These are phyloP conservation scores for Ethmia dodecea DNA, from an alignment of 2,888 invertebrate species.

Conservation along the genomic window DNA sequence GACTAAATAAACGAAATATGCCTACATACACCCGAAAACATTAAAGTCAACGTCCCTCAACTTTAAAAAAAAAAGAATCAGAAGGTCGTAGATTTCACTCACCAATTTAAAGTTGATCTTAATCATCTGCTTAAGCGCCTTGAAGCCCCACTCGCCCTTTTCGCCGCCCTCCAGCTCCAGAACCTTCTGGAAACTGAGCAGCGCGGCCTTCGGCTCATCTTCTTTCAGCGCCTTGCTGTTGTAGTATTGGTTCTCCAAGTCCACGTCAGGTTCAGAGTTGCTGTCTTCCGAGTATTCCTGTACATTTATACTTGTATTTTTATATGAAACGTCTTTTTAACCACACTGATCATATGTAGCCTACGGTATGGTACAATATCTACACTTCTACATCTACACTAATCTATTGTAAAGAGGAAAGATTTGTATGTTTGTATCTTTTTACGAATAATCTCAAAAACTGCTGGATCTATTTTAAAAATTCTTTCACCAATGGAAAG, in stretches of 20 bases:
- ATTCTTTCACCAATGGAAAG: too few relatives aligned
- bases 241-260: conserved; percentile 99
- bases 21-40: too few relatives aligned
- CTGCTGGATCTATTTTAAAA: too few relatives aligned
- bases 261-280: conserved; percentile 99
- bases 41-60: not conserved
- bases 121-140: conserved; percentile 99
- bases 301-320: too few relatives aligned
- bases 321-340: too few relatives aligned
- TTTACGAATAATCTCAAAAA: too few relatives aligned
- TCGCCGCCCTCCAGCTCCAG: conserved; percentile 97
- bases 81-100: conserved; percentile 39
- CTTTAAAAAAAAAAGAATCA: not conserved
- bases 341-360: too few relatives aligned
- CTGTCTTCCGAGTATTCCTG: conserved; percentile 99
- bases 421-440: too few relatives aligned
- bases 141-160: conserved; percentile 99
- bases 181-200: conserved; percentile 96
- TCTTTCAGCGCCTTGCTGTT: conserved; percentile 99
- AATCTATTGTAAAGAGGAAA: too few relatives aligned
- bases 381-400: too few relatives aligned
- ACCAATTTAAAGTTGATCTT: conserved; percentile 99
- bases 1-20: too few relatives aligned
- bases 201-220: conserved; percentile 94
- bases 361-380: too few relatives aligned